phyloP scores from a whole-genome alignment of 2,797 vertebrate genomes.

The Melanotaenia boesemani region DNA sequence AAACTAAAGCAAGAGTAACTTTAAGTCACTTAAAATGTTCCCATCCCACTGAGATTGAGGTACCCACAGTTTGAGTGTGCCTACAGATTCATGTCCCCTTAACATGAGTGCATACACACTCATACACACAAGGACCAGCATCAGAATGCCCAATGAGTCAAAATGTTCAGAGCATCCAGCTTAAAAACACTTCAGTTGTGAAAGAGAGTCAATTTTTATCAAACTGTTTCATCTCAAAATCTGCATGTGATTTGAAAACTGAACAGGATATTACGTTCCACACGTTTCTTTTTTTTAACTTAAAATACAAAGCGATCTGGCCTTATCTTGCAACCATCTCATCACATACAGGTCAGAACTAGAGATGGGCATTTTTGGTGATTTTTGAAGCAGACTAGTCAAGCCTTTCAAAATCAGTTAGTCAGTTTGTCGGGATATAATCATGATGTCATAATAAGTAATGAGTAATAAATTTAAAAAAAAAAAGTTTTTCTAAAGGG shows the following conservation, averaged over 20 bases:
- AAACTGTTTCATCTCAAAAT: not conserved
- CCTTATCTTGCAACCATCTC: not conserved
- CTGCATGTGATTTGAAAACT: not conserved
- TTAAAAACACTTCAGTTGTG: conserved; percentile 7
- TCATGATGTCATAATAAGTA: too few relatives aligned
- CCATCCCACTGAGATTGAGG: accelerated
- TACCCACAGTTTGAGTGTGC: not conserved
- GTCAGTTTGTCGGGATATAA: too few relatives aligned
- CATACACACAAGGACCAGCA: not conserved
- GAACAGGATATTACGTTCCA: not conserved
- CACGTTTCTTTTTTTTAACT: not conserved
- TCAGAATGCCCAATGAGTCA: not conserved
- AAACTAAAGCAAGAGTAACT: not conserved
- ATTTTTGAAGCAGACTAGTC: too few relatives aligned
- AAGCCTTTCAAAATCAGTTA: too few relatives aligned
- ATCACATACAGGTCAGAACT: not conserved
- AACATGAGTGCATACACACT: not conserved
- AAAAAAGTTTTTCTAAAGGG: too few relatives aligned
- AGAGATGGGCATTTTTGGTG: too few relatives aligned
- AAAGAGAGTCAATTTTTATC: not conserved
- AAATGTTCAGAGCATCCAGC: conserved; percentile 7
- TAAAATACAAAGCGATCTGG: not conserved
- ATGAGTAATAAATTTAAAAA: too few relatives aligned
- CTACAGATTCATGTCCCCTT: not conserved
- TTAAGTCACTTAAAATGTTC: not conserved